phyloP scores from a whole-genome alignment of 2,113 vertebrate species.

The Lamprologus speciosus region DNA sequence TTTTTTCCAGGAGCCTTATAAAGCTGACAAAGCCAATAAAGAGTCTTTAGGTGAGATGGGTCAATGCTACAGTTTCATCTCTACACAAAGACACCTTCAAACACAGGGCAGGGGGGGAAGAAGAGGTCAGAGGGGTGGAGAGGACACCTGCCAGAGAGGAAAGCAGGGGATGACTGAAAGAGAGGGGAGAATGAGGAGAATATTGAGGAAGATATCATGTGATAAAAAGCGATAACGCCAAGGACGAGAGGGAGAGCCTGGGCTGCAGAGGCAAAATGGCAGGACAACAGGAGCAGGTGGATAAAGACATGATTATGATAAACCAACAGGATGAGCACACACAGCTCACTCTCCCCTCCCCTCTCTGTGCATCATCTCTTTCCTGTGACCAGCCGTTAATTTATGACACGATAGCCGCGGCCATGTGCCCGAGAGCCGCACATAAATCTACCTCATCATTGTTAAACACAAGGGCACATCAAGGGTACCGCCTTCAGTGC shows the following conservation, averaged over 20 bases:
- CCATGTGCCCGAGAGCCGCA: constrained; percentile 28
- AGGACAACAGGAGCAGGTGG: constrained; percentile 12
- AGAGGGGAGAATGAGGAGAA: background rate
- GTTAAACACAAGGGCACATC: constrained; percentile 54
- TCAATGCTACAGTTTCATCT: constrained; percentile 36
- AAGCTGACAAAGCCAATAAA: constrained; percentile 43
- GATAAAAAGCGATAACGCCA: background rate
- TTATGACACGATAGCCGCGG: constrained; percentile 49
- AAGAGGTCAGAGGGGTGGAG: constrained; percentile 7
- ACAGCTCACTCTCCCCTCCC: background rate
- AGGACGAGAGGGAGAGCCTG: background rate
- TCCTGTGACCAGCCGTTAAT: constrained; percentile 44
- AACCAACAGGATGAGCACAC: constrained; percentile 43
- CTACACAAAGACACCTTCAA: constrained; percentile 32
- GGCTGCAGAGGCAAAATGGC: background rate
- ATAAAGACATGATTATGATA: constrained; percentile 43
- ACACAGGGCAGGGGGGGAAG: background rate
- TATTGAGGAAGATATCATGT: background rate
- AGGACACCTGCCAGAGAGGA: background rate
- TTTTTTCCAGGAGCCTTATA: background rate
- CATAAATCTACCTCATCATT: constrained; percentile 63
- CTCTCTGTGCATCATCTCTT: constrained; percentile 5
- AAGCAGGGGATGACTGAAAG: background rate
- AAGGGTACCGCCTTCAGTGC: constrained; percentile 15
- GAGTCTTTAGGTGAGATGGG: constrained; percentile 17